Conservation (phyloP, 2,888 invertebrate genomes). For the Tricholauxania praeusta region DNA sequence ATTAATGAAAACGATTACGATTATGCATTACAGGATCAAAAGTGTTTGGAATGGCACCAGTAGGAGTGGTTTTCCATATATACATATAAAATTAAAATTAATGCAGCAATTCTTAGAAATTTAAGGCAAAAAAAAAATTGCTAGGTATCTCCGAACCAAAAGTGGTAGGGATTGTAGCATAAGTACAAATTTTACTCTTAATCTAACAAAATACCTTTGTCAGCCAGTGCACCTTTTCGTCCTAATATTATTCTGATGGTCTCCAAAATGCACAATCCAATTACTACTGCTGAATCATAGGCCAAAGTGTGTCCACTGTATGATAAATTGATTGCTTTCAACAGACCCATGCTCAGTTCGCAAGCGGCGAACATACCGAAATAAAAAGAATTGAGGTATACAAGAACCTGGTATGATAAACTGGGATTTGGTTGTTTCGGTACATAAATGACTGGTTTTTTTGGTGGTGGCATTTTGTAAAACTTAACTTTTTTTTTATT, state of each 20-base stretch:
- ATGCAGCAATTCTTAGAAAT: neutral
- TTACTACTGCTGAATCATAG: constrained; percentile 83
- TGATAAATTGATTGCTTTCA: constrained; percentile 84
- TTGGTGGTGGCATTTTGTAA: constrained; percentile 57
- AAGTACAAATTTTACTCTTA: neutral
- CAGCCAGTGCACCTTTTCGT: constrained; percentile 75
- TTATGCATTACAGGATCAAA: no score
- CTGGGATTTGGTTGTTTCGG: constrained; percentile 78
- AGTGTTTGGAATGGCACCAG: no score
- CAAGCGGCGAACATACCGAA: constrained; percentile 87
- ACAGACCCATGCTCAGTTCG: constrained; percentile 83
- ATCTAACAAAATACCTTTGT: constrained; percentile 56
- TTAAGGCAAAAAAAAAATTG: no score
- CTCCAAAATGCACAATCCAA: constrained; percentile 83
- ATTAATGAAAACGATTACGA: no score
- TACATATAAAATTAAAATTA: neutral
- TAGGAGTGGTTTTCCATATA: no score
- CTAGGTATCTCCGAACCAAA: neutral
- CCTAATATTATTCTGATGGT: constrained; percentile 86
- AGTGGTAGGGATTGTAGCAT: no score
- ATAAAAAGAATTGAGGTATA: constrained; percentile 88
- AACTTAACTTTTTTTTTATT: no score
- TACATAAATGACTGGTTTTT: constrained; percentile 55
- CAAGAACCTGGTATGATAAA: constrained; percentile 84
- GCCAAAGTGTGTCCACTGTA: constrained; percentile 81